These are phyloP conservation scores for Ceyx melanurus DNA, from an alignment of 2,113 vertebrate genomes.

Conservation along the genomic window DNA sequence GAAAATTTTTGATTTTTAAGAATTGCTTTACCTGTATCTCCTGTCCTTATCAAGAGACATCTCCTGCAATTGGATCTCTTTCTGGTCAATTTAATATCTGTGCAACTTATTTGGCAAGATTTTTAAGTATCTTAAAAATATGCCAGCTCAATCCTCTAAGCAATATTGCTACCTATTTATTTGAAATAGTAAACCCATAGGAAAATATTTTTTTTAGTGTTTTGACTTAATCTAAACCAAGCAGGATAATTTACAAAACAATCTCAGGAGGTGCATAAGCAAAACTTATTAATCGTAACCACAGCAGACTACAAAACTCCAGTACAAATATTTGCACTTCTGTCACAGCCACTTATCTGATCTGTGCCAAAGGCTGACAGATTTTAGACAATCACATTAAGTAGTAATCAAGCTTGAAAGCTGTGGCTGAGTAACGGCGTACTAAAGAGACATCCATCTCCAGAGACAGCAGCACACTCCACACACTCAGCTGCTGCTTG, in stretches of 20 bases:
- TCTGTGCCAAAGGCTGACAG: conserved; percentile 71
- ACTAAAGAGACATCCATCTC: conserved; percentile 61
- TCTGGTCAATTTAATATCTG: not conserved
- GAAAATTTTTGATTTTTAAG: not conserved
- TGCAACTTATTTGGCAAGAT: not conserved
- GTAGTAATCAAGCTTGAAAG: conserved; percentile 78
- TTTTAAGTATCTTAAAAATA: conserved; percentile 46
- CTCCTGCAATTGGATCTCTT: not conserved
- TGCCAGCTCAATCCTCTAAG: conserved; percentile 6
- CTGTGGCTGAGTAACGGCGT: conserved; percentile 57
- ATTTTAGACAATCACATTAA: conserved; percentile 79
- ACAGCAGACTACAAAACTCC: conserved; percentile 42
- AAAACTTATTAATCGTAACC: conserved; percentile 73
- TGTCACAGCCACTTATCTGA: conserved; percentile 63
- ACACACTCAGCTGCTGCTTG: not conserved
- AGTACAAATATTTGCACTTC: conserved; percentile 77
- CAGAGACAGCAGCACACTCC: not conserved
- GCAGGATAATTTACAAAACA: conserved; percentile 68
- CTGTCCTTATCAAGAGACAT: not conserved
- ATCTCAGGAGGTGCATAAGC: conserved; percentile 68
- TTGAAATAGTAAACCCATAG: conserved; percentile 10
- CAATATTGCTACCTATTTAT: conserved; percentile 40
- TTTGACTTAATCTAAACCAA: conserved; percentile 51
- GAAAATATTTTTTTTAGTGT: conserved; percentile 29
- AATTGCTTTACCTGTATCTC: not conserved